Conservation (phyloP, 2,888 invertebrate species). For the Liodrosophila aerea region DNA sequence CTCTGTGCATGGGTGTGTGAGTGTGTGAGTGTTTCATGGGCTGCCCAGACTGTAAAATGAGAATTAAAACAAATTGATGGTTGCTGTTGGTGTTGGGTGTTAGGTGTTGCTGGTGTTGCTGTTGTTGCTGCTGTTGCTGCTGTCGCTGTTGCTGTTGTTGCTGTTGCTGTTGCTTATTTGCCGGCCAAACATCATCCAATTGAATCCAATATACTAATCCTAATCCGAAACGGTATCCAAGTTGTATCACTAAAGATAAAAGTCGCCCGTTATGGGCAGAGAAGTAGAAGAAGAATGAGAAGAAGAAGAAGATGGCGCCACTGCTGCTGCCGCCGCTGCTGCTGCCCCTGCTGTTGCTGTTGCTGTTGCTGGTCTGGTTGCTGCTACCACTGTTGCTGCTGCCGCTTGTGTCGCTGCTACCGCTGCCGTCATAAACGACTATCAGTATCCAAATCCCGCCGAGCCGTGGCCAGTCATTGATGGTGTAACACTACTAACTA, state of each 20-base stretch:
- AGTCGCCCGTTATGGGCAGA: constrained; percentile 63
- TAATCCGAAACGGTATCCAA: constrained; percentile 43
- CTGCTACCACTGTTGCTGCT: constrained; percentile 39
- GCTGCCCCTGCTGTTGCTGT: constrained; percentile 23
- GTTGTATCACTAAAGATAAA: constrained; percentile 62
- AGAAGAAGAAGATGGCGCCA: constrained; percentile 33
- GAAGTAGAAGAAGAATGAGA: constrained; percentile 36
- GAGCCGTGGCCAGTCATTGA: constrained; percentile 82
- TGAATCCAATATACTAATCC: constrained; percentile 49
- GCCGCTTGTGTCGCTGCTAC: constrained; percentile 43
- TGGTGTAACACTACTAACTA: constrained; percentile 83
- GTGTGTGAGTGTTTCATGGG: constrained; percentile 14
- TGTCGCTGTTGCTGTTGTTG: constrained; percentile 16
- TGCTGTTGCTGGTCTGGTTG: constrained; percentile 32
- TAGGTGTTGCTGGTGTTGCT: constrained; percentile 9
- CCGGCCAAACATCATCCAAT: constrained; percentile 55
- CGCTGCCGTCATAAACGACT: constrained; percentile 78
- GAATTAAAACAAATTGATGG: constrained; percentile 24
- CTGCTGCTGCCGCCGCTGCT: constrained; percentile 28
- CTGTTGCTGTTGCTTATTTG: constrained; percentile 35
- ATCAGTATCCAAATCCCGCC: constrained; percentile 83
- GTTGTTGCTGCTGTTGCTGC: constrained; percentile 27
- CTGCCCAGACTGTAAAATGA: constrained; percentile 46
- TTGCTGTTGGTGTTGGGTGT: constrained; percentile 23
- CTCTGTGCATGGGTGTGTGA: constrained; percentile 14